Base-by-base conservation (phyloP, 2,797 vertebrate genomes). In the Lagothrix lagotricha region DNA sequence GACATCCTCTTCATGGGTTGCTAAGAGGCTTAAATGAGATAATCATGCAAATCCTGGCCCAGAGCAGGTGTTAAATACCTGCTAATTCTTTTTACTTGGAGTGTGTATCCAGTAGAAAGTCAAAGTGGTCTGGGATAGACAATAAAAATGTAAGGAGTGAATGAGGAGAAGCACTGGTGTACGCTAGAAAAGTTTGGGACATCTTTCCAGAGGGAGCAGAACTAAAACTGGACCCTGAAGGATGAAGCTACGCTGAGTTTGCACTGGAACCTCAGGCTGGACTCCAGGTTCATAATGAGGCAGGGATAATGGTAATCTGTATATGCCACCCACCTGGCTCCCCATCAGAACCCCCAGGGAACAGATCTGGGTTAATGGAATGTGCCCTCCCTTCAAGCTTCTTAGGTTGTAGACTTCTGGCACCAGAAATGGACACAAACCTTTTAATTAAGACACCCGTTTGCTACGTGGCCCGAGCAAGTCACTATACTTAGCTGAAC, bases 11-110 rank as follows among this genome's bases (percentile, higher is more conserved):
- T 85, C 72, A 36, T 46, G 50, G 73, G 39, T 30, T 85, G 19
- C 50, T 91, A 20, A 95, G 91, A 85, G 52, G 50, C 39, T 90
- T 93, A 90, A 94, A 46, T 91, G 54, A 90, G 46, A 97, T 80
- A 90, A 91, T 67, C 73, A 58, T 26, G 39, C 64, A 84, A 95
- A 77, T 81, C 48, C 80, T 70, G 24, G 33, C 57, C 70, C 41
- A 41, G 22, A 44, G 24, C 46, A 80, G 1, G 54, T 61, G 75
- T 77, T 83, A 88, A 87, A 86, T 79, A 81, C 67, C 54, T 89
- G 75, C 54, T 70, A 85, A 86, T 88, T 89, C 50, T 30, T 26
- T 94, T 64, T 72, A 44, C 54, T 58, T 80, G 36, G 33, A 82
- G 46, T 70, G 0, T 39, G 2, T 44, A 67, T 39, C 20, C 70